These are phyloP conservation scores for Hippasteria phrygiana DNA, from an alignment of 53 echinoderm and acorn worm species.

Conservation along the genomic window DNA sequence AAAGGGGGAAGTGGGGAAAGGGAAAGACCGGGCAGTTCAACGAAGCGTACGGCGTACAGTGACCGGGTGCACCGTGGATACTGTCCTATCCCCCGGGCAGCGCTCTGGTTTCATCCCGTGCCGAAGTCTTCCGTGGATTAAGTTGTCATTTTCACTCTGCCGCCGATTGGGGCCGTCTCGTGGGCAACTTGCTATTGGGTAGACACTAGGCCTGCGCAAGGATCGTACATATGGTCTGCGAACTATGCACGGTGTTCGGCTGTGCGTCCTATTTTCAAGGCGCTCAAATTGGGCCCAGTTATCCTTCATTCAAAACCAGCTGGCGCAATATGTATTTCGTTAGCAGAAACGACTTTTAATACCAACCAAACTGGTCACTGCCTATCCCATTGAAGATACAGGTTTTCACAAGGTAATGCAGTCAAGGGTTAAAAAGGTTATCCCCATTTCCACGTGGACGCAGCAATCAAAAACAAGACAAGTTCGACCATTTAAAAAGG, in stretches of 20 bases:
- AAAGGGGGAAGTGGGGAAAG: background rate
- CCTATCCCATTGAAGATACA: too few species aligned
- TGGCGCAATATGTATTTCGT: background rate
- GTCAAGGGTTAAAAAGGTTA: too few species aligned
- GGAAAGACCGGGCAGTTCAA: too few species aligned
- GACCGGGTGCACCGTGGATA: background rate
- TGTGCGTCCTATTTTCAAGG: too few species aligned
- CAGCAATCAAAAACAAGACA: too few species aligned
- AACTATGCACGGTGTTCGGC: too few species aligned
- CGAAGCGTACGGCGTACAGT: background rate
- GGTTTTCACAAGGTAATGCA: too few species aligned
- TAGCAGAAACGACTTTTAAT: background rate
- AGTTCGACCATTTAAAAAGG: too few species aligned
- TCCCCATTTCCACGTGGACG: background rate
- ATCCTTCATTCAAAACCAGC: background rate
- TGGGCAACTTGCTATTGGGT: background rate
- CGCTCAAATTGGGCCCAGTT: too few species aligned
- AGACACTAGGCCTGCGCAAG: background rate
- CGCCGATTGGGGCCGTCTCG: background rate
- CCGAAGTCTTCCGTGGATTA: background rate
- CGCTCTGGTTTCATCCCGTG: slow-evolving; percentile 1
- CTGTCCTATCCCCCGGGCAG: background rate
- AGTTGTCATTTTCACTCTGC: slow-evolving; percentile 3
- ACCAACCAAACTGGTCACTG: background rate
- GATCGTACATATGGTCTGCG: too few species aligned